Conservation (phyloP, 1,140 invertebrate species). For the Streblospio benedicti region DNA sequence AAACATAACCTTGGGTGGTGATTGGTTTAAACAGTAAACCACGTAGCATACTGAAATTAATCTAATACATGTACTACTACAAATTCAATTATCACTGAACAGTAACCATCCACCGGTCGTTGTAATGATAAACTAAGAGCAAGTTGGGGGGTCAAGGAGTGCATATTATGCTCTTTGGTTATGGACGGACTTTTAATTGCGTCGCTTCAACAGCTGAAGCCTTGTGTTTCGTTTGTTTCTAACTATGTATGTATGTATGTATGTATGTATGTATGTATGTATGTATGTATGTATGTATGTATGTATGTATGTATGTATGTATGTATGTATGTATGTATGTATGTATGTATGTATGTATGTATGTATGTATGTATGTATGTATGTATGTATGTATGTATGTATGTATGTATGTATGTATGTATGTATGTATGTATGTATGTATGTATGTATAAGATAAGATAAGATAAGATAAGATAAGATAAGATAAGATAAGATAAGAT, state of each 20-base stretch:
- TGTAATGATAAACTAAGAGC: neutral
- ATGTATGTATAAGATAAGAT: too few relatives aligned
- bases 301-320: neutral
- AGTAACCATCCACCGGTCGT: neutral
- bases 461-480: too few relatives aligned
- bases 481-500: too few relatives aligned
- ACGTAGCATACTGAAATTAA: too few relatives aligned
- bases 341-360: neutral
- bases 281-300: constrained; percentile 1
- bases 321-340: neutral
- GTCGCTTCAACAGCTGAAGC: too few relatives aligned
- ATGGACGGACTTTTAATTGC: neutral
- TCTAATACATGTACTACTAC: neutral
- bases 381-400: neutral
- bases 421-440: neutral
- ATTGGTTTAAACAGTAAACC: too few relatives aligned
- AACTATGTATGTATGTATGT: constrained; percentile 1
- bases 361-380: neutral
- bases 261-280: constrained; percentile 9
- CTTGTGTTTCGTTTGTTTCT: neutral
- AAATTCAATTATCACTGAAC: neutral
- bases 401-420: neutral
- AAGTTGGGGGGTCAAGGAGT: neutral
- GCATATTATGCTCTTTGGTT: neutral
- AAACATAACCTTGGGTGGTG: too few relatives aligned